Evolutionary conservation across 2,797 vertebrate genomes (phyloP).

Genomic region (Capromys pilorides): DNA sequence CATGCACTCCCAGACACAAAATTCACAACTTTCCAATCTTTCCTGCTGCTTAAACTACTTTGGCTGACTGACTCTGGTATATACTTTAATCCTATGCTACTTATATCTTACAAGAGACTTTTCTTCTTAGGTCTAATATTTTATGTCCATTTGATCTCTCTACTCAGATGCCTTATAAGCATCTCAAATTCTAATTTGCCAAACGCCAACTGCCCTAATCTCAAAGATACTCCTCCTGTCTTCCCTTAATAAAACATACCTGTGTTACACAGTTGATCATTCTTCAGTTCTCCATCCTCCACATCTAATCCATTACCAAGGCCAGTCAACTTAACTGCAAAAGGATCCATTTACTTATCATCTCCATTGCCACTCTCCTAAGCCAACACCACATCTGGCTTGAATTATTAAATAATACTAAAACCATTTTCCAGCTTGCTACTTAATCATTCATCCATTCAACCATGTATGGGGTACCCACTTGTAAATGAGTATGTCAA

Average conservation of each 20-base stretch:
- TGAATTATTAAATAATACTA: neutral
- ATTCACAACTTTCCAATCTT: neutral
- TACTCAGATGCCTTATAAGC: neutral
- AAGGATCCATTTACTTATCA: neutral
- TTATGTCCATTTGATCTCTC: neutral
- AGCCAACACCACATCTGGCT: neutral
- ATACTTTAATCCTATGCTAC: neutral
- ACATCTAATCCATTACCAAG: neutral
- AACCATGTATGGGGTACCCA: neutral
- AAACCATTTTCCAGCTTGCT: neutral
- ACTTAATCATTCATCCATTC: neutral
- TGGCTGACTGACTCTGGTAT: neutral
- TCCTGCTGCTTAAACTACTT: neutral
- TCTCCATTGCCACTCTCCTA: neutral
- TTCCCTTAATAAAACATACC: neutral
- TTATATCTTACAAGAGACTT: neutral
- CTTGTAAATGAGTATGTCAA: neutral
- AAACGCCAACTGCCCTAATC: neutral
- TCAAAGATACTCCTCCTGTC: neutral
- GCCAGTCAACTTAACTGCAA: neutral
- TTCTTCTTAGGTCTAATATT: neutral
- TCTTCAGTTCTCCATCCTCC: neutral
- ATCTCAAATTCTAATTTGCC: conserved; percentile 10
- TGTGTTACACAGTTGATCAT: neutral
- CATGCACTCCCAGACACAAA: neutral